Conservation (phyloP, 92 coral and sea anemone species). For the Hydrozoanthus gracilis region DNA sequence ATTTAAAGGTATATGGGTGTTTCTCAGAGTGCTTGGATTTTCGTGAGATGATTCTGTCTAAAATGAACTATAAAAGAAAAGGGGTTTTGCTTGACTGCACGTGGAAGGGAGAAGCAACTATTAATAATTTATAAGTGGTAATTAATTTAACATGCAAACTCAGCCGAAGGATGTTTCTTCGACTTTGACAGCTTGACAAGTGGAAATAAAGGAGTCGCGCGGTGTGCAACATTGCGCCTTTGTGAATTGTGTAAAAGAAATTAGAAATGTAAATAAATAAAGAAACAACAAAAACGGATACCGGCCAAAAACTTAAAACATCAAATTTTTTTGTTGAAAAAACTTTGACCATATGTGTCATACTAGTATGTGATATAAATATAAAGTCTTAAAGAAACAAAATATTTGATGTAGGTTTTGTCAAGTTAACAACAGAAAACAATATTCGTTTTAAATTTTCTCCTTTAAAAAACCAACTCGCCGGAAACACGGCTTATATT, state of each 20-base stretch:
- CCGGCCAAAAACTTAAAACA: slow-evolving; percentile 8
- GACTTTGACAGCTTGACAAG: slow-evolving; percentile 57
- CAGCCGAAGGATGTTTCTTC: slow-evolving; percentile 41
- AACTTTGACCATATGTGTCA: slow-evolving; percentile 43
- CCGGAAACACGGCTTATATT: slow-evolving; percentile 89
- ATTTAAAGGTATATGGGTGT: background rate
- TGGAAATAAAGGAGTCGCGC: slow-evolving; percentile 37
- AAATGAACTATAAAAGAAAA: slow-evolving; percentile 32
- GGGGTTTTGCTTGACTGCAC: slow-evolving; percentile 57
- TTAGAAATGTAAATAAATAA: slow-evolving; percentile 68
- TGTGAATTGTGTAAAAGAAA: slow-evolving; percentile 84
- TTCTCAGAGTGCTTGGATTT: slow-evolving; percentile 3
- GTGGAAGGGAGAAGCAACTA: slow-evolving; percentile 51
- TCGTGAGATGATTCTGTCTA: background rate
- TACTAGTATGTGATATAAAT: slow-evolving; percentile 16
- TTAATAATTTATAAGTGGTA: slow-evolving; percentile 70
- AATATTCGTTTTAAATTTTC: slow-evolving; percentile 68
- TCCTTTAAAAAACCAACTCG: slow-evolving; percentile 73
- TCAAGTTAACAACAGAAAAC: slow-evolving; percentile 61
- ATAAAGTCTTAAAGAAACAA: background rate
- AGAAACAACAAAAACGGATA: slow-evolving; percentile 57
- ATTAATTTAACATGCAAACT: slow-evolving; percentile 71
- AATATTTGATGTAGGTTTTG: slow-evolving; percentile 35
- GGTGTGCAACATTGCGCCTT: slow-evolving; percentile 46
- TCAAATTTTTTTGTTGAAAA: slow-evolving; percentile 33